phyloP scores from a whole-genome alignment of 2,113 vertebrate species.

The Euleptes europaea region DNA sequence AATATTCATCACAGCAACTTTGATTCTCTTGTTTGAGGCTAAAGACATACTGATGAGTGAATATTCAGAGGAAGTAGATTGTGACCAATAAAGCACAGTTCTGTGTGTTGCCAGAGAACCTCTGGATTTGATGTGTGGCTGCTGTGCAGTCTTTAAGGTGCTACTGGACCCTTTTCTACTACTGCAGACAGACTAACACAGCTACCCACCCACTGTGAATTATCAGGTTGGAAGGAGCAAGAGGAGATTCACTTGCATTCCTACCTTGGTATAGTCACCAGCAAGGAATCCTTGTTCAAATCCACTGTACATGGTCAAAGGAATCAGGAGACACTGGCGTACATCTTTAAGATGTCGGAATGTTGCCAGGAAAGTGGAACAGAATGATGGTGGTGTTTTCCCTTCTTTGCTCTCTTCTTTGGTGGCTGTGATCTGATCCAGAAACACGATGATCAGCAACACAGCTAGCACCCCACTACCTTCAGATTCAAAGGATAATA shows the following conservation, averaged over 20 bases:
- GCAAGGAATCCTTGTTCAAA: constrained; percentile 93
- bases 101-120: not conserved
- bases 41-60: constrained; percentile 29
- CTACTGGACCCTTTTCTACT: too few relatives aligned
- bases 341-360: constrained; percentile 84
- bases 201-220: too few relatives aligned
- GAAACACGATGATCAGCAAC: constrained; percentile 80
- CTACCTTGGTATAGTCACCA: constrained; percentile 93
- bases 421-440: constrained; percentile 81
- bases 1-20: not conserved
- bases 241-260: not conserved
- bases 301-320: constrained; percentile 92
- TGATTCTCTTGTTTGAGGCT: not conserved
- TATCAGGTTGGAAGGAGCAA: constrained; percentile 9
- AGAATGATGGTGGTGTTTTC: constrained; percentile 65
- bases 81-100: constrained; percentile 20
- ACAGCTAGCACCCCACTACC: constrained; percentile 89
- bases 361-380: constrained; percentile 84
- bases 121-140: not conserved
- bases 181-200: too few relatives aligned
- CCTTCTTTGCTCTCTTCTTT: constrained; percentile 56
- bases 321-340: constrained; percentile 84
- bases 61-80: not conserved
- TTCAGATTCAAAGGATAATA: constrained; percentile 62
- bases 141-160: too few relatives aligned